These are phyloP conservation scores for Cydia strobilella DNA, from an alignment of 1,140 invertebrate genomes.

Conservation along the genomic window DNA sequence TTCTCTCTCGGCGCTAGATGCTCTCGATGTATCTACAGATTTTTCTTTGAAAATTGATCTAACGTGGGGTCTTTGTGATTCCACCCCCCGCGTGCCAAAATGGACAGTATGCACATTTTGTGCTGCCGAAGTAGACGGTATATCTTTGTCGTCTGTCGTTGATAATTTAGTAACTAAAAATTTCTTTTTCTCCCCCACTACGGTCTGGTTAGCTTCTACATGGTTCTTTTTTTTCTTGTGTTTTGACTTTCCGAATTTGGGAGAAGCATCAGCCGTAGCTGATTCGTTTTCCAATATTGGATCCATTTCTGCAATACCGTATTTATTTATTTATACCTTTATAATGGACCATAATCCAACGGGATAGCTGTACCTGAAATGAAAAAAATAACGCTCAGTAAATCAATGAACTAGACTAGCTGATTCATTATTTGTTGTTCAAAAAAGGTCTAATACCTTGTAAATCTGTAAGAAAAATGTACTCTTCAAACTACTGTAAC, in stretches of 20 bases:
- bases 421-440: no score
- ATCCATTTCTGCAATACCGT: slow-evolving; percentile 63
- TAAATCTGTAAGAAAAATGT: not conserved
- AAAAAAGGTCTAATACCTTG: not conserved
- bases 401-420: not conserved
- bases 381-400: slow-evolving; percentile 36
- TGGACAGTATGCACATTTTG: slow-evolving; percentile 73
- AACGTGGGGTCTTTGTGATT: slow-evolving; percentile 72
- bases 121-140: slow-evolving; percentile 52
- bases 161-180: slow-evolving; percentile 73
- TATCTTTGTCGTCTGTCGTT: slow-evolving; percentile 60
- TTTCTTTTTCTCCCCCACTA: slow-evolving; percentile 67
- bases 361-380: slow-evolving; percentile 61
- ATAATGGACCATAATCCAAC: slow-evolving; percentile 62
- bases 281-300: slow-evolving; percentile 77
- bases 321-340: slow-evolving; percentile 52
- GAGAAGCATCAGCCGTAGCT: slow-evolving; percentile 63
- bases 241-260: slow-evolving; percentile 68
- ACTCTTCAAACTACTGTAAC: no score
- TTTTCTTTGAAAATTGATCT: slow-evolving; percentile 73
- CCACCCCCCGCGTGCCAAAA: slow-evolving; percentile 72
- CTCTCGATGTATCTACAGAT: slow-evolving; percentile 57
- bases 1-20: slow-evolving; percentile 71
- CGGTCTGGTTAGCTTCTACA: slow-evolving; percentile 61
- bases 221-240: slow-evolving; percentile 70